These are phyloP conservation scores for Mesoligia furuncula DNA, from an alignment of 2,888 invertebrate genomes.

Conservation along the genomic window DNA sequence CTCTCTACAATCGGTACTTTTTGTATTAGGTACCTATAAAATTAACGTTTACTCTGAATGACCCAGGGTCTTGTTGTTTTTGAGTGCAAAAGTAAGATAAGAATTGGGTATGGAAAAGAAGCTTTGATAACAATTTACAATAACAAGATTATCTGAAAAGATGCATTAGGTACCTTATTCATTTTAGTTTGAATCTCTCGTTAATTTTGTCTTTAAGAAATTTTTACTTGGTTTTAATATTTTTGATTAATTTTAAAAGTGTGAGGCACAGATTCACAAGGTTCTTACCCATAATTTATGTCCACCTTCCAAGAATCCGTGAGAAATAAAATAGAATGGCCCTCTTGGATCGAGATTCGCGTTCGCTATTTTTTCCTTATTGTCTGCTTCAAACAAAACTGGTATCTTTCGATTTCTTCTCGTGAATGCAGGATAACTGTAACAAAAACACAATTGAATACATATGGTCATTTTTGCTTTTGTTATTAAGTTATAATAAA, in stretches of 20 bases:
- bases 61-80: conserved; percentile 19
- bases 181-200: not conserved
- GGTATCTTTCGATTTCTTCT: conserved; percentile 91
- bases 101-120: conserved; percentile 9
- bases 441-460: conserved; percentile 49
- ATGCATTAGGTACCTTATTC: not conserved
- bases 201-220: not conserved
- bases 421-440: conserved; percentile 88
- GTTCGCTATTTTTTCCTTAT: conserved; percentile 91
- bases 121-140: conserved; percentile 27
- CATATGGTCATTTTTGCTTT: not conserved
- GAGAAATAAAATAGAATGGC: conserved; percentile 94
- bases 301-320: conserved; percentile 96
- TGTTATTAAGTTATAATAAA: not conserved
- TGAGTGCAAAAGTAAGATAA: conserved; percentile 31
- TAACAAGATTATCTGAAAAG: conserved; percentile 8
- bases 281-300: conserved; percentile 93
- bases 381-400: conserved; percentile 92
- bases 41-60: not conserved
- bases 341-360: conserved; percentile 92
- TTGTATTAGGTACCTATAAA: not conserved
- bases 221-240: not conserved
- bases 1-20: not conserved
- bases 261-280: not conserved
- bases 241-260: not conserved